These are phyloP conservation scores for Mohoua ochrocephala DNA, from an alignment of 2,113 vertebrate species.

Conservation along the genomic window DNA sequence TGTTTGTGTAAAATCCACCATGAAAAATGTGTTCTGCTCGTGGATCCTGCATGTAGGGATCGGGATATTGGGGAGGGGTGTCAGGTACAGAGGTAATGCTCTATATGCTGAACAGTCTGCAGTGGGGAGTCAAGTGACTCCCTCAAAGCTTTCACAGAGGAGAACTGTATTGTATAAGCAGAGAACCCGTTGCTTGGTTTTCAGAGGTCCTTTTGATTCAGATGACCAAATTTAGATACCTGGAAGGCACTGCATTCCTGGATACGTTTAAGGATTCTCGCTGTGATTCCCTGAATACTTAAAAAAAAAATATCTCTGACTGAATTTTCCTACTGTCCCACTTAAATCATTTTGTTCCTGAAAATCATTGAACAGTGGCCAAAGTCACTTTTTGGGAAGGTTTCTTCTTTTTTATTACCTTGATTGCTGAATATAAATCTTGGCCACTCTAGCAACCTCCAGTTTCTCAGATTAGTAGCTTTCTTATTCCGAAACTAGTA, in stretches of 20 bases:
- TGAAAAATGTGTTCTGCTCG: neutral
- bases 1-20: neutral
- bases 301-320: neutral
- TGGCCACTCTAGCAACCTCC: neutral
- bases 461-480: neutral
- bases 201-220: neutral
- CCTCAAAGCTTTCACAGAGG: neutral
- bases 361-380: neutral
- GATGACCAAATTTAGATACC: neutral
- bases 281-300: neutral
- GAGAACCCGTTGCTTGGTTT: neutral
- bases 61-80: no score
- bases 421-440: neutral
- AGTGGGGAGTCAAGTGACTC: neutral
- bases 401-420: neutral
- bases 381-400: neutral
- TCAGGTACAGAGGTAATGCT: neutral
- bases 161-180: neutral
- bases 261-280: neutral
- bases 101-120: neutral
- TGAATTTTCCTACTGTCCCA: neutral
- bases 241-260: neutral
- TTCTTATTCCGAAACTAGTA: neutral
- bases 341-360: neutral
- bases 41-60: neutral